These are phyloP conservation scores for Thereuonema tuberculata DNA, from an alignment of 1,140 invertebrate genomes.

Conservation along the genomic window DNA sequence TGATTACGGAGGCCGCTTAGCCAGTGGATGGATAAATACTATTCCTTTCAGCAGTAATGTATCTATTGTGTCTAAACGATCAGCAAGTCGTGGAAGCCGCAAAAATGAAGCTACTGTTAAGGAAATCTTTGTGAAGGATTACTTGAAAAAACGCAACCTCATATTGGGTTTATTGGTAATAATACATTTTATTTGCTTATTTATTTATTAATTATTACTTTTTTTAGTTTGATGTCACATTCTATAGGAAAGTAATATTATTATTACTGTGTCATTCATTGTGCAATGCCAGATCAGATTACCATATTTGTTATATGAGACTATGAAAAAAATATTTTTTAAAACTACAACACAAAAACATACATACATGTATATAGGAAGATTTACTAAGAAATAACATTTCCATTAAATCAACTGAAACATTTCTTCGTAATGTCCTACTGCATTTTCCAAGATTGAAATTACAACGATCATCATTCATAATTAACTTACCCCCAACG, in stretches of 20 bases:
- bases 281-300: too few species aligned
- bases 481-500: too few species aligned
- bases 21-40: slow-evolving; percentile 78
- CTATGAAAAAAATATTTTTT: too few species aligned
- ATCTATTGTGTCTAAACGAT: slow-evolving; percentile 54
- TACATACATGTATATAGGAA: too few species aligned
- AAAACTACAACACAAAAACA: too few species aligned
- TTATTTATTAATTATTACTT: neutral
- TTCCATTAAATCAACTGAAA: too few species aligned
- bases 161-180: slow-evolving; percentile 70
- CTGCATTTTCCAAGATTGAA: too few species aligned
- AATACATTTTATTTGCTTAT: slow-evolving; percentile 4
- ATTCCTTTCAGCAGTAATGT: slow-evolving; percentile 55
- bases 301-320: too few species aligned
- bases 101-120: slow-evolving; percentile 39
- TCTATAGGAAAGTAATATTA: neutral
- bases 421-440: too few species aligned
- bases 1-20: slow-evolving; percentile 22
- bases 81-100: slow-evolving; percentile 41
- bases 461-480: too few species aligned
- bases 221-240: neutral
- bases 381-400: too few species aligned
- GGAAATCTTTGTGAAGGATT: slow-evolving; percentile 84
- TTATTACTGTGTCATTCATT: too few species aligned
- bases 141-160: slow-evolving; percentile 85